Evolutionary conservation across 2,888 invertebrate genomes (phyloP).

Genomic region (Morpho deidamia): DNA sequence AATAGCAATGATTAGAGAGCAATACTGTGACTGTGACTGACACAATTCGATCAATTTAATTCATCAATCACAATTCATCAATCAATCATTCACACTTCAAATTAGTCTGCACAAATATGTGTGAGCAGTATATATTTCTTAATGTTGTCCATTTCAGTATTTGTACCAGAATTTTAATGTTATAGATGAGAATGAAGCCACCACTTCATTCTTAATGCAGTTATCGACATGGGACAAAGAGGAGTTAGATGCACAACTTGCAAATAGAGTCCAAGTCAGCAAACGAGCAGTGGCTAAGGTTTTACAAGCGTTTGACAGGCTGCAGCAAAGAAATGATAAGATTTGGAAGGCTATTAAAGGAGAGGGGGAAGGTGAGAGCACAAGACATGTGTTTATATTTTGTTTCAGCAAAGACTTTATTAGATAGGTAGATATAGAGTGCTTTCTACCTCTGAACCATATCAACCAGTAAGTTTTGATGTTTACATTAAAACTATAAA

Average conservation of each 20-base stretch:
- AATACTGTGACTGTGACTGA: no score
- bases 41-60: no score
- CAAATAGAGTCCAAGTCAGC: slow-evolving; percentile 97
- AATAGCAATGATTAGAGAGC: no score
- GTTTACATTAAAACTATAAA: no score
- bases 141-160: slow-evolving; percentile 21
- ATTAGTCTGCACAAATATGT: no score
- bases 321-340: slow-evolving; percentile 97
- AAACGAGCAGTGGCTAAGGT: slow-evolving; percentile 98
- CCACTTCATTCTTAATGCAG: slow-evolving; percentile 96
- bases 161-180: slow-evolving; percentile 24
- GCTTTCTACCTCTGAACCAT: no score
- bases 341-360: slow-evolving; percentile 93
- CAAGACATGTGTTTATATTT: no score
- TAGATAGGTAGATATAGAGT: neutral
- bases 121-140: neutral
- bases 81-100: no score
- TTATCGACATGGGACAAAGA: slow-evolving; percentile 98
- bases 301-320: slow-evolving; percentile 96
- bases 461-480: no score
- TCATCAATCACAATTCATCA: no score
- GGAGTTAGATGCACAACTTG: slow-evolving; percentile 96
- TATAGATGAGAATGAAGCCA: slow-evolving; percentile 96
- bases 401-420: neutral
- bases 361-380: slow-evolving; percentile 81